These are phyloP conservation scores for Eledona agricola DNA, from an alignment of 2,888 invertebrate species.

Conservation along the genomic window DNA sequence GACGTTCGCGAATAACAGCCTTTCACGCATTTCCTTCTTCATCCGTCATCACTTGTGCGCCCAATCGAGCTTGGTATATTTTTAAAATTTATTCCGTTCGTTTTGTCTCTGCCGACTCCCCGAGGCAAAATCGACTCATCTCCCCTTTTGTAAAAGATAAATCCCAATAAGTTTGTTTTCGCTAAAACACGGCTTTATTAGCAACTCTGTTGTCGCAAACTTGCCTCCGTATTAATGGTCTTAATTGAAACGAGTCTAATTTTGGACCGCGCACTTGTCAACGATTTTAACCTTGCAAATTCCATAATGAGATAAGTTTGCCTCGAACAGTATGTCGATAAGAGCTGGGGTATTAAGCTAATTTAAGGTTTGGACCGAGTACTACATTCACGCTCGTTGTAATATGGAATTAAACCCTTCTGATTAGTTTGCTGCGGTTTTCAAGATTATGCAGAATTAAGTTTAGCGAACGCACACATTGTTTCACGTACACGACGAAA, in stretches of 20 bases:
- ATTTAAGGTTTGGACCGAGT: conserved; percentile 11
- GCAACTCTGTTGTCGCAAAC: neutral
- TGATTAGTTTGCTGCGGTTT: conserved; percentile 7
- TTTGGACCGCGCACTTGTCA: too few species aligned
- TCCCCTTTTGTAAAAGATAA: neutral
- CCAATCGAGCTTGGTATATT: too few species aligned
- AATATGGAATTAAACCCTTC: conserved; percentile 10
- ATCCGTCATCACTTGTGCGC: conserved; percentile 7
- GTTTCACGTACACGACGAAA: neutral
- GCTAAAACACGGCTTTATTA: conserved; percentile 3
- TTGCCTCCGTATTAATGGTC: neutral
- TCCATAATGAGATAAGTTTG: conserved; percentile 28
- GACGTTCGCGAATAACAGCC: conserved; percentile 18
- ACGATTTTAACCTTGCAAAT: conserved; percentile 19
- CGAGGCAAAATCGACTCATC: too few species aligned
- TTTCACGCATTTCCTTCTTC: conserved; percentile 11
- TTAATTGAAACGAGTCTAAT: conserved; percentile 7
- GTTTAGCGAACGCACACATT: neutral
- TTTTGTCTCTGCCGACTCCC: too few species aligned
- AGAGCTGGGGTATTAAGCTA: conserved; percentile 20
- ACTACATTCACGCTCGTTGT: conserved; percentile 4
- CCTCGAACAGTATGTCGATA: conserved; percentile 15
- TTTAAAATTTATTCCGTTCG: too few species aligned
- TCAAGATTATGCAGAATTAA: neutral
- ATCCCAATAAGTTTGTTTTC: conserved; percentile 1